A percentile compares a stretch with the other conserved stretches of the same genome.
Evolutionary conservation across 2,113 vertebrate species (phyloP).

Genomic region (Eubucco bourcierii): DNA sequence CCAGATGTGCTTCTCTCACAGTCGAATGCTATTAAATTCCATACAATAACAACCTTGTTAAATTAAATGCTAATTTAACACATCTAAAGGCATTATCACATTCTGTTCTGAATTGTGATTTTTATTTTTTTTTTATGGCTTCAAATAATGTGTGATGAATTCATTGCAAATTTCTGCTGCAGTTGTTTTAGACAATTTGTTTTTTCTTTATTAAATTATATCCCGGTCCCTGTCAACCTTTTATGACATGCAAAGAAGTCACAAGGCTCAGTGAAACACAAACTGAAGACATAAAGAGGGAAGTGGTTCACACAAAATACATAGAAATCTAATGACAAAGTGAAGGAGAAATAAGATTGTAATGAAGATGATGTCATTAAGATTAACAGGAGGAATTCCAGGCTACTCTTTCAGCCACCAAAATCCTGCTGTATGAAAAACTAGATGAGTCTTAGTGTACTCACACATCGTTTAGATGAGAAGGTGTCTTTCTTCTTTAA

Average conservation of each 20-base stretch:
- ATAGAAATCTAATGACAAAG: constrained; percentile 1
- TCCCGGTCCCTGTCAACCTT: neutral
- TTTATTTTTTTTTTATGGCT: neutral
- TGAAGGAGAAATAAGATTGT: neutral
- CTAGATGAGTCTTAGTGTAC: neutral
- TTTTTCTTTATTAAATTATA: constrained; percentile 31
- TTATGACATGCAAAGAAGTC: neutral
- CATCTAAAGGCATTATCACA: constrained; percentile 17
- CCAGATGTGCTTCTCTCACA: neutral
- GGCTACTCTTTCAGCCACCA: neutral
- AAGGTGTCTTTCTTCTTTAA: neutral
- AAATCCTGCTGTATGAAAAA: neutral
- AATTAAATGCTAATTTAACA: constrained; percentile 57
- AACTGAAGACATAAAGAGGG: neutral
- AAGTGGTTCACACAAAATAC: neutral
- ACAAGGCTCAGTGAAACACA: neutral
- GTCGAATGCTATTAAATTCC: neutral
- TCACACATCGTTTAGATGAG: neutral
- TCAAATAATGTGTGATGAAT: constrained; percentile 5
- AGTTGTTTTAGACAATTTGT: neutral
- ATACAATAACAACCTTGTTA: constrained; percentile 35
- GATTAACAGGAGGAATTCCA: neutral
- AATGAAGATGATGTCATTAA: neutral
- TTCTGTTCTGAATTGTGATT: constrained; percentile 13
- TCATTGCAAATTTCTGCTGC: constrained; percentile 10